Conservation (phyloP, 2,113 vertebrate genomes). For the Etheostoma cragini region DNA sequence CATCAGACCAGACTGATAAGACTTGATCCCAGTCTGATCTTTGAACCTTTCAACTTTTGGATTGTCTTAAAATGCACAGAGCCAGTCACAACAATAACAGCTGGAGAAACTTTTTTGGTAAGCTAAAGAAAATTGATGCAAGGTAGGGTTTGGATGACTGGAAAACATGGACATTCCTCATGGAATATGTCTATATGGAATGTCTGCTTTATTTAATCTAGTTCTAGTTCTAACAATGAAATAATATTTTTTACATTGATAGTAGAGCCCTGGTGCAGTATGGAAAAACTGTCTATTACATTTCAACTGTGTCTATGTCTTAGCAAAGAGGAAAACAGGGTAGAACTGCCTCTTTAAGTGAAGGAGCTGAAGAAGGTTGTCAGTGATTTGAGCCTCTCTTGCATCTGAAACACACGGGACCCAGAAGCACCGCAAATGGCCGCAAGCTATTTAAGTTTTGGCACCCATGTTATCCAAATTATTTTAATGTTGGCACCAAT, state of each 20-base stretch:
- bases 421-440: no score
- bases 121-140: background rate
- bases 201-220: no score
- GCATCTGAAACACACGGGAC: no score
- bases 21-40: conserved; percentile 66
- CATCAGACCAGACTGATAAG: conserved; percentile 75
- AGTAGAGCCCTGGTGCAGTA: background rate
- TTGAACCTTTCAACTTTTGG: conserved; percentile 63
- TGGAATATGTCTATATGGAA: background rate
- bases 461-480: no score
- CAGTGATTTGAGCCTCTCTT: background rate
- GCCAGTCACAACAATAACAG: conserved; percentile 64
- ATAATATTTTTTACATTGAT: background rate
- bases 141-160: background rate
- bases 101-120: background rate
- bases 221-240: background rate
- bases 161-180: background rate
- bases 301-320: background rate
- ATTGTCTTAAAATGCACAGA: conserved; percentile 34
- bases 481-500: no score
- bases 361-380: background rate
- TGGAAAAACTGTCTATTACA: background rate
- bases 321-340: background rate
- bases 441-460: no score
- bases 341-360: background rate